Percentiles rank a stretch among this genome's conserved stretches.
Evolutionary conservation across 2,113 vertebrate genomes (phyloP).

Genomic region (Dipodomys stephensi): DNA sequence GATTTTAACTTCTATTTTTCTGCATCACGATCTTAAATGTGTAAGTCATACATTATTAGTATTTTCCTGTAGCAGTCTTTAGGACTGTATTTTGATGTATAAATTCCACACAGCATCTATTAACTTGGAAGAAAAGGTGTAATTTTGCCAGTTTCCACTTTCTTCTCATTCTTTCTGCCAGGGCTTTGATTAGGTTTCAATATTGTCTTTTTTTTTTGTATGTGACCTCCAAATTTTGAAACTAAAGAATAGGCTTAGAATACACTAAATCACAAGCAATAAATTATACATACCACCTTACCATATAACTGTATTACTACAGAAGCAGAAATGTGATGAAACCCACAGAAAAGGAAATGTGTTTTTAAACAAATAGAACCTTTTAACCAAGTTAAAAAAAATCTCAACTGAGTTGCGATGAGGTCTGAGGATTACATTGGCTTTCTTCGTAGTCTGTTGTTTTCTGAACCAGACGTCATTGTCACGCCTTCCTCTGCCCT

Average conservation of each 20-base stretch:
- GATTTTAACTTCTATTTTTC: not conserved
- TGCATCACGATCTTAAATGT: not conserved
- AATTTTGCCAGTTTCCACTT: not conserved
- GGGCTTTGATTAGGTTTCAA: not conserved
- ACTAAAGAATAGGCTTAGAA: not conserved
- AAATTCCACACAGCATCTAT: not conserved
- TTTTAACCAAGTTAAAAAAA: no score
- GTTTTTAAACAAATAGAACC: not conserved
- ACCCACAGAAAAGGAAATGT: not conserved
- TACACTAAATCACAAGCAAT: not conserved
- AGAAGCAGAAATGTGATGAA: not conserved
- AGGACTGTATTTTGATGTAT: not conserved
- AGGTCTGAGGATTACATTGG: not conserved
- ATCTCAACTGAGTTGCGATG: not conserved
- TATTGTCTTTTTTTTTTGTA: not conserved
- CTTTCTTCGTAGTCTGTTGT: not conserved
- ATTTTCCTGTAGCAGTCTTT: not conserved
- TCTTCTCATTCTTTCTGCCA: not conserved
- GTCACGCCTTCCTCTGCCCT: not conserved
- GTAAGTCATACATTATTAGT: not conserved
- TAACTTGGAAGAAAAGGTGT: not conserved
- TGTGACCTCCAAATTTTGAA: slow-evolving; percentile 1
- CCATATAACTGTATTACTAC: not conserved
- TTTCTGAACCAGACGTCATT: not conserved
- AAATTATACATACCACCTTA: not conserved